Evolutionary conservation across 2,797 vertebrate species (phyloP).

Genomic region (Myotis planiceps): DNA sequence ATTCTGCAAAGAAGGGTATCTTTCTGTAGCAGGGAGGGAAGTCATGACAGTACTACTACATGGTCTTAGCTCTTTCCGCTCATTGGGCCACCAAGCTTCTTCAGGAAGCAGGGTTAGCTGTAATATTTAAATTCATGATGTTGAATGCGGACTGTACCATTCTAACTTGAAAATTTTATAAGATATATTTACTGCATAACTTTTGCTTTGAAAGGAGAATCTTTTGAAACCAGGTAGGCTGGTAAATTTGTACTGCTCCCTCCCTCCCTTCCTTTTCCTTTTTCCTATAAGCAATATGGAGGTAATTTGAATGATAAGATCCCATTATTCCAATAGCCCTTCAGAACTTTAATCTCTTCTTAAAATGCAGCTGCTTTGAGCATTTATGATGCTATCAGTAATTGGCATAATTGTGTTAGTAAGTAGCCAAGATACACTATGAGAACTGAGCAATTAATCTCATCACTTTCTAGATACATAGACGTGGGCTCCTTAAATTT

Average conservation of each 20-base stretch:
- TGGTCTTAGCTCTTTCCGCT: neutral
- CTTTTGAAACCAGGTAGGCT: neutral
- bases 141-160: neutral
- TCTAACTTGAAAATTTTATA: neutral
- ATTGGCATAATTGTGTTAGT: constrained; percentile 45
- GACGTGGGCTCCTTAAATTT: neutral
- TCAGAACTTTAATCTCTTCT: constrained; percentile 39
- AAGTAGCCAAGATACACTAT: constrained; percentile 10
- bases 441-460: constrained; percentile 48
- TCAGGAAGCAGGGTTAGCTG: neutral
- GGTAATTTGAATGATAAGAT: constrained; percentile 40
- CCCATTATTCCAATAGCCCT: neutral
- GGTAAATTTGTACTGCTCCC: neutral
- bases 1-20: neutral
- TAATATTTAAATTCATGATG: neutral
- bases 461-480: neutral
- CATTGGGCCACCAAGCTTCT: neutral
- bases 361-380: constrained; percentile 49
- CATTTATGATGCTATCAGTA: constrained; percentile 24
- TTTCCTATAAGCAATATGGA: neutral
- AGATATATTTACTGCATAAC: neutral
- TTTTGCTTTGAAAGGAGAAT: constrained; percentile 51
- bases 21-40: neutral
- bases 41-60: neutral
- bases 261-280: neutral